These are phyloP conservation scores for Agriopis leucophaearia DNA, from an alignment of 2,888 invertebrate genomes.

Conservation along the genomic window DNA sequence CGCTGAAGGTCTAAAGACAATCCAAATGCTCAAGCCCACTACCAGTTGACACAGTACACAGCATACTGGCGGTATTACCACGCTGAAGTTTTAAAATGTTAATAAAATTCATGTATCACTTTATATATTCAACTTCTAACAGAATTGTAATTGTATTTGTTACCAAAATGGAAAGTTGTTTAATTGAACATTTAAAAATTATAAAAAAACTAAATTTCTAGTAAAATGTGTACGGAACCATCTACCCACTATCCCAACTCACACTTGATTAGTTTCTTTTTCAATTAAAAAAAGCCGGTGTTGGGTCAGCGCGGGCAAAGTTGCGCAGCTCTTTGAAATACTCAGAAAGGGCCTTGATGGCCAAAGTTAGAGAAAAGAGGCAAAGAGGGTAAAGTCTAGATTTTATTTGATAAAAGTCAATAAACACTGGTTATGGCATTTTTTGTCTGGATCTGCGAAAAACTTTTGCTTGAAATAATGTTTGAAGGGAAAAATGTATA, in stretches of 20 bases:
- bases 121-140: too few species aligned
- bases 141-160: too few species aligned
- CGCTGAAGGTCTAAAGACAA: too few species aligned
- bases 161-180: too few species aligned
- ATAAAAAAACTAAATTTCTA: too few species aligned
- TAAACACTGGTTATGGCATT: slow-evolving; percentile 19
- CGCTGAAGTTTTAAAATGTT: too few species aligned
- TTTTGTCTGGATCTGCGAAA: slow-evolving; percentile 10
- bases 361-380: slow-evolving; percentile 40
- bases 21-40: too few species aligned
- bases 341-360: slow-evolving; percentile 59
- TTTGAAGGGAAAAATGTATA: not conserved
- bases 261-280: slow-evolving; percentile 51
- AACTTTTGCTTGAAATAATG: slow-evolving; percentile 8
- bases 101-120: too few species aligned
- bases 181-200: too few species aligned
- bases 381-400: slow-evolving; percentile 40
- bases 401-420: slow-evolving; percentile 38
- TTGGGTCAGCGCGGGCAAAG: slow-evolving; percentile 60
- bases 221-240: slow-evolving; percentile 8
- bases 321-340: slow-evolving; percentile 68
- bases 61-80: too few species aligned
- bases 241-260: not conserved
- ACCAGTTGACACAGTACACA: too few species aligned
- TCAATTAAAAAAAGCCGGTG: slow-evolving; percentile 53